Base-by-base conservation (phyloP, 2,888 invertebrate genomes). In the Zhuqinia jingwanae region DNA sequence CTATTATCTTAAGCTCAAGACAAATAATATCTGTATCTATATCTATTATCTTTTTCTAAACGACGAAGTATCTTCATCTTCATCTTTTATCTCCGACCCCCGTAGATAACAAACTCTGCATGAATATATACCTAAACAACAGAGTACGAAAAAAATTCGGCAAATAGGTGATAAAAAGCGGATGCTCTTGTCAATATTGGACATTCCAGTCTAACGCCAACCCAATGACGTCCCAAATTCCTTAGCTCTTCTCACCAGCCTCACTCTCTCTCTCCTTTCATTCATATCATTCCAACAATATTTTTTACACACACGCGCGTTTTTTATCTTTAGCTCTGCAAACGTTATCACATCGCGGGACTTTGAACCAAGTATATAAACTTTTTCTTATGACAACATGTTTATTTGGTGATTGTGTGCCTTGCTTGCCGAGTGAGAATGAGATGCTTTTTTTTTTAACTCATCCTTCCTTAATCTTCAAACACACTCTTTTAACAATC, bases 141-240 rank as follows among this genome's bases (percentile, higher is more conserved):
- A n/a, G 11, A 10, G 17, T 13, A 11, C 58, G 11, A 58, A 58
- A 20, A 65, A 17, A 65, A 65, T 53, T 73, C 56, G 70, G 53
- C 53, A 80, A 45, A 76, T 3, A 50, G 30, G 53, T 68, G 47
- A 50, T 50, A 76, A 76, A 76, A 83, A 83, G 83, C 83, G 83
- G 83, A 83, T 83, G 83, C 83, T 83, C 83, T 83, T 83, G 83
- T 83, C 83, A 83, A 83, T 76, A 83, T 83, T 83, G 76, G 83
- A 83, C 83, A 83, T 83, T 83, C 83, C 83, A 76, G 76, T 42
- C 27, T 25, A 76, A 83, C 76, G 83, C 83, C 83, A 83, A 76
- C 76, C 76, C 83, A 83, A 83, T 42, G 65, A 83, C 63, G 83
- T 76, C 63, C 76, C 60, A 70, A 83, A 83, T 83, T 83, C 83